Percentiles rank a stretch among this genome's conserved stretches.
These are phyloP conservation scores for Agrochola litura DNA, from an alignment of 2,888 invertebrate species.

Conservation along the genomic window DNA sequence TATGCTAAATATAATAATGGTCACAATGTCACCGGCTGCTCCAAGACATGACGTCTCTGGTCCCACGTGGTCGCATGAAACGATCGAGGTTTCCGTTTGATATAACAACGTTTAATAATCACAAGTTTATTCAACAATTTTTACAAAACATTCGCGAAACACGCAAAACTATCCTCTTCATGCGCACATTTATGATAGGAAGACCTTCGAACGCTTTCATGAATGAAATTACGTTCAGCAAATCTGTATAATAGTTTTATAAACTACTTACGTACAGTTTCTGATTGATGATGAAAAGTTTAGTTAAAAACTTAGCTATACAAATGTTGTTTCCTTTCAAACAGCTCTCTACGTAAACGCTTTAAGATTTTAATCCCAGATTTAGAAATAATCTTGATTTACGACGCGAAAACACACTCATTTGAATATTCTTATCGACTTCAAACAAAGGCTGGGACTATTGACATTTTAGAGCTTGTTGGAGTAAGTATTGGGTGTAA, in stretches of 20 bases:
- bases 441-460: slow-evolving; percentile 28
- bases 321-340: slow-evolving; percentile 27
- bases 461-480: slow-evolving; percentile 23
- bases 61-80: slow-evolving; percentile 11
- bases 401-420: slow-evolving; percentile 36
- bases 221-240: slow-evolving; percentile 45
- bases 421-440: slow-evolving; percentile 45
- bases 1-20: slow-evolving; percentile 28
- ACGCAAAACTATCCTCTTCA: slow-evolving; percentile 27
- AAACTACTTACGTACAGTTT: slow-evolving; percentile 24
- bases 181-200: slow-evolving; percentile 22
- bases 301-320: slow-evolving; percentile 6
- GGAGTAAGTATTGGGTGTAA: neutral
- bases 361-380: slow-evolving; percentile 44
- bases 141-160: slow-evolving; percentile 6
- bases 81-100: slow-evolving; percentile 44
- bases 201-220: slow-evolving; percentile 42
- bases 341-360: slow-evolving; percentile 14
- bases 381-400: slow-evolving; percentile 45
- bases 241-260: slow-evolving; percentile 21
- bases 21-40: slow-evolving; percentile 32
- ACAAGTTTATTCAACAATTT: slow-evolving; percentile 34
- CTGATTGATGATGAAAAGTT: slow-evolving; percentile 23
- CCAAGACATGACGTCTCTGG: slow-evolving; percentile 12
- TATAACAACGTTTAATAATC: slow-evolving; percentile 31